Evolutionary conservation across 1,140 invertebrate genomes (phyloP), one percentile per base, ranked within the genome.

Genomic region (Pseudomyrmex pallidus): DNA sequence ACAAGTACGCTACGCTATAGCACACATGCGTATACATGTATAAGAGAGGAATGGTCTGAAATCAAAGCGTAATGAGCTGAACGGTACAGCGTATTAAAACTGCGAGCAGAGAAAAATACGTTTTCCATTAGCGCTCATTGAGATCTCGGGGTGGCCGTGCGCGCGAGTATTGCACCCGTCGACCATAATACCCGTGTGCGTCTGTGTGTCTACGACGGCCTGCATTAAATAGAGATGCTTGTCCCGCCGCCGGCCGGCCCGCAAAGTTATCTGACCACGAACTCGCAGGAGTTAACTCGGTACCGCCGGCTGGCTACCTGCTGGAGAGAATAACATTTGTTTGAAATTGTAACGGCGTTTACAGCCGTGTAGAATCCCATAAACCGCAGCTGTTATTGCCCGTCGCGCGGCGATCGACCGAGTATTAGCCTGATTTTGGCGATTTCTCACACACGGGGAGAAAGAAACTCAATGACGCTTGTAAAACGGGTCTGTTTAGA

Each of bases 261-360:
- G 54, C 52, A 78, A 78, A 78, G 35, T 78, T 54, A 68, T 48
- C 35, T 46, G 44, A 68, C 66, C 54, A 68, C 64, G 63, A 78
- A 78, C 17, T 66, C 12, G 13, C 22, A 2, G 61, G 63, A 67
- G 17, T 35, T 46, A 66, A 48, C 35, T 72, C 52, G 54, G 76
- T 57, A 59, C 54, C 20, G 13, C 44, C 64, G 44, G 15, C 74
- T 12, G 73, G 35, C 57, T 12, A 22, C 15, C 68, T 17, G 50
- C 46, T 70, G 22, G 25, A 48, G 52, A 48, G 64, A 68, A 77
- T 48, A 77, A 78, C 76, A 78, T 78, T 78, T 78, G 76, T 78
- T 78, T 68, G 54, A 78, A 78, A 78, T 78, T 44, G 64, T 78
- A 78, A 78, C 76, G 76, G 76, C 68, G 64, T 68, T 78, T 78